phyloP scores from a whole-genome alignment of 2,797 vertebrate species.

The Eospalax fontanierii region DNA sequence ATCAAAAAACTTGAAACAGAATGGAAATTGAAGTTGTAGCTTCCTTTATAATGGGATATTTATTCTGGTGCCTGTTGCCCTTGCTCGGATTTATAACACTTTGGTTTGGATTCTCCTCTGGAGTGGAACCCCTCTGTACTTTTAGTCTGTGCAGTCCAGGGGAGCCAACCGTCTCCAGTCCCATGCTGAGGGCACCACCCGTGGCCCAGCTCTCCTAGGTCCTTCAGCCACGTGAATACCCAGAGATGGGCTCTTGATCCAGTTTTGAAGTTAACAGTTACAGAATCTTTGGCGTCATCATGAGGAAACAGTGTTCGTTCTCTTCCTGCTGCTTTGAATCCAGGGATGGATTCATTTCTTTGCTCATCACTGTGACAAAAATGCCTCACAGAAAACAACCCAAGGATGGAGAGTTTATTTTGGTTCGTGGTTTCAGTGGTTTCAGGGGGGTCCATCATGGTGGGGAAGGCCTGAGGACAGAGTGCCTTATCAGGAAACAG shows the following conservation, averaged over 20 bases:
- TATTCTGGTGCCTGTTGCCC: fast-evolving
- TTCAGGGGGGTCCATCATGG: background rate
- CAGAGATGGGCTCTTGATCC: background rate
- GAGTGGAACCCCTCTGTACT: background rate
- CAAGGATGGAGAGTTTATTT: background rate
- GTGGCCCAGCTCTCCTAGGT: too few relatives aligned
- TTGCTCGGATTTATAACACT: background rate
- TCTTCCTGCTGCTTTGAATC: background rate
- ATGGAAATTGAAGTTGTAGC: background rate
- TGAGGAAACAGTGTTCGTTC: too few relatives aligned
- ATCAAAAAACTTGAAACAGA: background rate
- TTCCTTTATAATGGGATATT: background rate
- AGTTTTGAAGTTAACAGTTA: too few relatives aligned
- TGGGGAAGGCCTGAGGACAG: background rate
- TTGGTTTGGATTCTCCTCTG: background rate
- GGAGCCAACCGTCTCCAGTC: fast-evolving
- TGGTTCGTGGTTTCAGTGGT: background rate
- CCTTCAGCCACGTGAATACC: background rate
- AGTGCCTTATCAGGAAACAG: background rate
- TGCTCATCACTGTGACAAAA: background rate
- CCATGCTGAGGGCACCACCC: fast-evolving
- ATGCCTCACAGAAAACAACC: background rate
- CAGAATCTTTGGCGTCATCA: background rate
- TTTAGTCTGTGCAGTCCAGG: background rate
- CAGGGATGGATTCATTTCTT: too few relatives aligned